Base-by-base conservation (phyloP, 2,113 vertebrate species). In the Platichthys stellatus region DNA sequence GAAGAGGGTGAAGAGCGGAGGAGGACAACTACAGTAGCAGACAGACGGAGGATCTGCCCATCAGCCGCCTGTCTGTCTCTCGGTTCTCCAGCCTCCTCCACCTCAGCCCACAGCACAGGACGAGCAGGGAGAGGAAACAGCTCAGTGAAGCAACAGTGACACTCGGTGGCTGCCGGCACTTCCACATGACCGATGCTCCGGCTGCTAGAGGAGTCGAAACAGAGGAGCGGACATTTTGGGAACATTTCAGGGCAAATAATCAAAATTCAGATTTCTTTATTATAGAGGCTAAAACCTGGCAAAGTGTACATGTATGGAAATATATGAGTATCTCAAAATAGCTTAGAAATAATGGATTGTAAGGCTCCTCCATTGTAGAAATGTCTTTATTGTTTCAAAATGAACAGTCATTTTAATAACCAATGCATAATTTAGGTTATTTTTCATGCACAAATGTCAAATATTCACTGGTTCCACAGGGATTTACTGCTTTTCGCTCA, bases 111-210 rank as follows among this genome's bases (percentile, higher is more conserved):
- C 63, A 71, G 79, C 66, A 69, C 18, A 24, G 24, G 0, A 28
- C n/a, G n/a, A 17, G 47, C 15, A 17, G 12, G 15, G 4, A 18
- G 35, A 15, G 59, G 65, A 53, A 31, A 6, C 63, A 5, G 63
- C 79, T 58, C 63, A 69, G 80, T 75, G 91, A 58, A 88, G 85
- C 91, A 92, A 92, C 87, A 92, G 90, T 89, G 90, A 92, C 91
- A 90, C 88, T 85, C 5, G 40, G 92, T 93, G 93, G 92, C 38
- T 43, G 40, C 40, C 10, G 12, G 40, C 10, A 43, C 40, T 43
- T 43, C 12, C 12, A 43, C 40, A 43, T 1, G 2, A 12, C 13
- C 40, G 12, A 2, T 12, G 3, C 40, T 43, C 35, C 2, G 40
- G 40, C 10, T 43, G 40, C 12, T 43, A 13, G 10, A 43, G 40